phyloP scores from a whole-genome alignment of 2,888 invertebrate species.

The Blera fallax region DNA sequence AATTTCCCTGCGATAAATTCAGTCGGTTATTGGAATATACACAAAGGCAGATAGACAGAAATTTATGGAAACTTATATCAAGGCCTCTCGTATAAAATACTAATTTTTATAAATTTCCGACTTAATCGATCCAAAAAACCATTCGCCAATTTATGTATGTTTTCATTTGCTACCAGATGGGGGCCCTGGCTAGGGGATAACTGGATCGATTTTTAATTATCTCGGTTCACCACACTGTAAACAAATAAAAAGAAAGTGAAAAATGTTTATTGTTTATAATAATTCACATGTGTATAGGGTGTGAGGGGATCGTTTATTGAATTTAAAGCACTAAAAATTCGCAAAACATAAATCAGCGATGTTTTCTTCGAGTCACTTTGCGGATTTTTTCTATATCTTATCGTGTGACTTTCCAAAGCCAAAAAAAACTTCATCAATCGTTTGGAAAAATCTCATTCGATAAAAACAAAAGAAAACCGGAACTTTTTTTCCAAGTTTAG shows the following conservation, averaged over 20 bases:
- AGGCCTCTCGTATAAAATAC: neutral
- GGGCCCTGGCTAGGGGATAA: neutral
- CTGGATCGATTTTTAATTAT: slow-evolving; percentile 43
- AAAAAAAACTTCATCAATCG: slow-evolving; percentile 27
- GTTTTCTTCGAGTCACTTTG: neutral
- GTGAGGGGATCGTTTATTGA: neutral
- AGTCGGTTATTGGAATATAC: neutral
- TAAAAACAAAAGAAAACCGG: neutral
- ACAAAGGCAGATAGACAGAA: neutral
- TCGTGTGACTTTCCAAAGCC: slow-evolving; percentile 9
- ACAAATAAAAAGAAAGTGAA: slow-evolving; percentile 19
- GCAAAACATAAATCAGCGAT: slow-evolving; percentile 37
- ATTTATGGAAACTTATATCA: slow-evolving; percentile 6
- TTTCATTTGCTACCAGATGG: slow-evolving; percentile 2
- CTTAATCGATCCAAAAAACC: neutral
- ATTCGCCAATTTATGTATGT: neutral
- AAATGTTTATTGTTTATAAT: slow-evolving; percentile 27
- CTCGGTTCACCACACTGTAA: slow-evolving; percentile 18
- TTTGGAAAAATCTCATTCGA: slow-evolving; percentile 23
- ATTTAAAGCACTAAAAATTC: neutral
- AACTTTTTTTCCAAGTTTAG: neutral
- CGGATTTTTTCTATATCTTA: neutral
- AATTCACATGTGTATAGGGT: neutral
- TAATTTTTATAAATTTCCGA: slow-evolving; percentile 9
- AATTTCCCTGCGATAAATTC: neutral